Conservation (phyloP, 1,140 invertebrate genomes). For the Drosophila setifemur region DNA sequence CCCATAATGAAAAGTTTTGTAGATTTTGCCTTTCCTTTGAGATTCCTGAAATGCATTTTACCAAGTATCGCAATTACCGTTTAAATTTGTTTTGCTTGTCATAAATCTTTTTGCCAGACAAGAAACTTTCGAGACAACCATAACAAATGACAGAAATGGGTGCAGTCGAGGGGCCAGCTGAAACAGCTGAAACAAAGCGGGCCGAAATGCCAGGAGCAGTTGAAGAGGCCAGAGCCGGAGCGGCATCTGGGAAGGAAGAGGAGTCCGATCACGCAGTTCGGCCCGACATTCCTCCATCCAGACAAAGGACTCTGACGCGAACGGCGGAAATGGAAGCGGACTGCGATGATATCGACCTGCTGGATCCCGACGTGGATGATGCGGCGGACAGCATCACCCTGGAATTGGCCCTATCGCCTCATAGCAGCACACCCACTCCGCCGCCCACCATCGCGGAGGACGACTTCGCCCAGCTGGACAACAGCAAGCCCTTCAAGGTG, state of each 20-base stretch:
- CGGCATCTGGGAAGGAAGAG: not conserved
- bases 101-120: constrained; percentile 29
- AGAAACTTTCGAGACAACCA: constrained; percentile 12
- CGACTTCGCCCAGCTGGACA: constrained; percentile 60
- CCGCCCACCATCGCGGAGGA: constrained; percentile 58
- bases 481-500: constrained; percentile 73
- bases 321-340: constrained; percentile 65
- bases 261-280: not conserved
- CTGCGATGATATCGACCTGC: constrained; percentile 42
- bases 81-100: constrained; percentile 42
- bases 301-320: constrained; percentile 64
- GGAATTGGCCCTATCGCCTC: constrained; percentile 62
- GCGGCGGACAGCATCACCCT: constrained; percentile 67
- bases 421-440: constrained; percentile 58
- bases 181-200: constrained; percentile 12
- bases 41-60: not conserved
- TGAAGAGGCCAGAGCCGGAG: not conserved
- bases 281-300: constrained; percentile 27
- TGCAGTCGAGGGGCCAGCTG: constrained; percentile 23
- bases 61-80: constrained; percentile 49
- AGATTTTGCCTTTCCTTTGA: not conserved
- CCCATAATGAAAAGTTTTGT: too few species aligned
- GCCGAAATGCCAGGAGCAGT: not conserved
- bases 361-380: constrained; percentile 57
- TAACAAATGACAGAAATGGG: constrained; percentile 58